These are phyloP conservation scores for Mastomys coucha DNA, from an alignment of 2,113 vertebrate species.

Conservation along the genomic window DNA sequence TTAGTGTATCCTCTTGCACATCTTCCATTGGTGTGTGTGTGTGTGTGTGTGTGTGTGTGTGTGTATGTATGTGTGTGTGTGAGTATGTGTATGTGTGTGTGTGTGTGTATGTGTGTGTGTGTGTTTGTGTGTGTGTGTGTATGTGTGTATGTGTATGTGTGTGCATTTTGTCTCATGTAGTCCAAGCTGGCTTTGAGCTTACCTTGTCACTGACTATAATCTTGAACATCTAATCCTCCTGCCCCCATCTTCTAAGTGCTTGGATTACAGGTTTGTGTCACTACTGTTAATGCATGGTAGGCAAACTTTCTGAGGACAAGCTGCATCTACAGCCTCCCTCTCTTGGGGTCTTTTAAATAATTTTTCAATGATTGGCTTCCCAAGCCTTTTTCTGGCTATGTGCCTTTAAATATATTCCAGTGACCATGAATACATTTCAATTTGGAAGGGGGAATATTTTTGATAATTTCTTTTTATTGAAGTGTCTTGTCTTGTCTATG, in stretches of 20 bases:
- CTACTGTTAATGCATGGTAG: not conserved
- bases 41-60: not conserved
- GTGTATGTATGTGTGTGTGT: too few relatives aligned
- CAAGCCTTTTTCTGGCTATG: not conserved
- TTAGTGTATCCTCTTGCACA: not conserved
- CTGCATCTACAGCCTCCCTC: not conserved
- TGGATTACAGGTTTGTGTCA: not conserved
- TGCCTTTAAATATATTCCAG: constrained; percentile 28
- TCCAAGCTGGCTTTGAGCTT: not conserved
- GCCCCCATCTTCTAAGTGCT: not conserved
- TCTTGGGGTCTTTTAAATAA: not conserved
- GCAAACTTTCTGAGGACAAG: not conserved
- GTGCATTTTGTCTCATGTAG: not conserved
- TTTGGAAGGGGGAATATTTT: not conserved
- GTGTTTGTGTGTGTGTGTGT: not conserved
- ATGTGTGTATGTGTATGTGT: too few relatives aligned
- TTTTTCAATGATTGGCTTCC: constrained; percentile 32
- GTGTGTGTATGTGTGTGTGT: not conserved
- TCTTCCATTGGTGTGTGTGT: not conserved
- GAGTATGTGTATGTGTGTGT: too few relatives aligned
- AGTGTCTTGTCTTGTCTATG: constrained; percentile 17
- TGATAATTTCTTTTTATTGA: constrained; percentile 56
- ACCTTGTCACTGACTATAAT: not conserved
- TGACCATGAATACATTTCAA: constrained; percentile 4
- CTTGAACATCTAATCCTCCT: not conserved